A percentile compares a stretch with the other conserved stretches of the same genome.
Conservation (phyloP, 2,888 invertebrate genomes). For the Rhagophthalmus giganteus region DNA sequence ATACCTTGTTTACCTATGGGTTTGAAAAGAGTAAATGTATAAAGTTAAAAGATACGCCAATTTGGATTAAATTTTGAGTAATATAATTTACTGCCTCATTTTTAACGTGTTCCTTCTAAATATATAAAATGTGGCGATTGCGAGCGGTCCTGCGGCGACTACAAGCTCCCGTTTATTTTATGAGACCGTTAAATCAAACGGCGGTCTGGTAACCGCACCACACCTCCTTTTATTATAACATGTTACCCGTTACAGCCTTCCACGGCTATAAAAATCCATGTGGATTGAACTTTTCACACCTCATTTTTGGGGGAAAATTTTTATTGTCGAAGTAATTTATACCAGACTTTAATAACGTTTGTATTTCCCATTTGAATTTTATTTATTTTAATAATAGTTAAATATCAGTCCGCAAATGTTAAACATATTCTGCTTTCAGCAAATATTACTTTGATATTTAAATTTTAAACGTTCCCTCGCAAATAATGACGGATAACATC, state of each 20-base stretch:
- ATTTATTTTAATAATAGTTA: no score
- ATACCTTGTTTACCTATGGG: no score
- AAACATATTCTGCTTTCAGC: no score
- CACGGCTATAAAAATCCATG: slow-evolving; percentile 33
- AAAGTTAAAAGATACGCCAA: no score
- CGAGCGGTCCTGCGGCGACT: slow-evolving; percentile 32
- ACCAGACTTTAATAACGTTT: slow-evolving; percentile 17
- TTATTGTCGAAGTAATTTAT: slow-evolving; percentile 25
- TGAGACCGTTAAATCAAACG: slow-evolving; percentile 33
- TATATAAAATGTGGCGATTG: slow-evolving; percentile 29
- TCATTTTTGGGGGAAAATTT: slow-evolving; percentile 28
- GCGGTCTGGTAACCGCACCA: slow-evolving; percentile 30
- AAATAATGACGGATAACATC: no score
- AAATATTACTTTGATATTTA: no score
- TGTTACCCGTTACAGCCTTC: slow-evolving; percentile 29
- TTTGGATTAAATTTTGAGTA: no score
- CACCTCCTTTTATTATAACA: slow-evolving; percentile 32
- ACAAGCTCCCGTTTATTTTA: slow-evolving; percentile 34
- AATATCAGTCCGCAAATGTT: no score
- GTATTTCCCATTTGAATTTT: slow-evolving; percentile 6
- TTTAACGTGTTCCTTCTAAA: slow-evolving; percentile 22
- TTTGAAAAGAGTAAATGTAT: no score
- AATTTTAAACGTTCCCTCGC: no score
- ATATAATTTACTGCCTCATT: no score
- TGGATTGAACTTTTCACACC: slow-evolving; percentile 32